Base-by-base conservation (phyloP, 1,140 invertebrate species). In the Drosophila santomea region DNA sequence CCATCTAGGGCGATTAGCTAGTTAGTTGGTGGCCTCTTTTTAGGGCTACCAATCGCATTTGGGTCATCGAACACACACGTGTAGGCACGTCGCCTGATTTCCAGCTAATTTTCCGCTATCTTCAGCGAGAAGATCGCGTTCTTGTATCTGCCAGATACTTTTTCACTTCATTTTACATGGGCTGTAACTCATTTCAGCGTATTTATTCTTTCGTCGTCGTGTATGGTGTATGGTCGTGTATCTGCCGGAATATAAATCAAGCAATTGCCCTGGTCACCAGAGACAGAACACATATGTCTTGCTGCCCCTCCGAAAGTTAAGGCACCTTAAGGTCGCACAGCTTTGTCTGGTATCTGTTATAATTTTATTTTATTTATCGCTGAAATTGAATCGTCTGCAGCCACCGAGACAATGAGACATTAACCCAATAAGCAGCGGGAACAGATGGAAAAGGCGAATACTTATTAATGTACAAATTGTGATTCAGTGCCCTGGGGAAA, bases 331-430 rank as follows among this genome's bases (percentile, higher is more conserved):
- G 64, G 64, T 63, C 44, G 17, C 32, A 14, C 23, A 66, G 43
- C 39, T 52, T 64, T 44, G 69, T 57, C 55, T 66, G 56, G 48
- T 61, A 80, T 78, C 64, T 69, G 79, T 89, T 89, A 88, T 89
- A 80, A 88, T 88, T 88, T 75, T 64, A 57, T 75, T 58, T 83
- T 83, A 80, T 88, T 83, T 88, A 88, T 88, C 80, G 73, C 76
- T 44, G 71, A 89, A 89, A 89, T 78, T 83, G 84, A 80, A 88
- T 89, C 84, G 77, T 78, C 84, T 89, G 72, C 80, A 39, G 23
- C 51, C 47, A 38, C 23, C 39, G 35, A 84, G 77, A 88, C 80
- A 89, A 88, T 84, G 68, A 88, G 80, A 89, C 84, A 89, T 89
- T 89, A 89, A 89, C 84, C 84, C 69, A 89, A 88, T 88, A 86